phyloP scores from a whole-genome alignment of 2,113 vertebrate species.

The Catharus bicknelli region DNA sequence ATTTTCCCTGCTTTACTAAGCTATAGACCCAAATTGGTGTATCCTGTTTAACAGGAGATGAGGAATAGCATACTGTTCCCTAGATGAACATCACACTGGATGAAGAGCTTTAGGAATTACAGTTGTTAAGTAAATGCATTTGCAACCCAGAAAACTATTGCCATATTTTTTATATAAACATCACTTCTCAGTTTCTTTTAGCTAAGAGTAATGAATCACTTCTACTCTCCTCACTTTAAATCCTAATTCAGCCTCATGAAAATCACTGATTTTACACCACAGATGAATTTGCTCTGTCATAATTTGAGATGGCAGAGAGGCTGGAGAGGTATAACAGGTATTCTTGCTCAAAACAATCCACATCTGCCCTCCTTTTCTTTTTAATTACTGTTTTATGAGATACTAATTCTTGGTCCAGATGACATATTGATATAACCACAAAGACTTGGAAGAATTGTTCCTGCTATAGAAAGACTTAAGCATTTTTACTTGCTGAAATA shows the following conservation, averaged over 20 bases:
- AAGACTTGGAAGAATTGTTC: background rate
- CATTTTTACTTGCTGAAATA: background rate
- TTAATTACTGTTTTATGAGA: background rate
- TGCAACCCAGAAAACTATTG: background rate
- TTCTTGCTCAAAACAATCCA: background rate
- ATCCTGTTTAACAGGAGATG: background rate
- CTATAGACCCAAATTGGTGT: background rate
- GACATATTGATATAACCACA: background rate
- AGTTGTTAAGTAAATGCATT: background rate
- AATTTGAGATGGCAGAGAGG: background rate
- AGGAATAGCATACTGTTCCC: background rate
- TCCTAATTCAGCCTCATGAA: background rate
- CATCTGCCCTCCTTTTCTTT: background rate
- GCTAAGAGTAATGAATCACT: background rate
- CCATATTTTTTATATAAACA: background rate
- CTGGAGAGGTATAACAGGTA: background rate
- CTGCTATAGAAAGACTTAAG: background rate
- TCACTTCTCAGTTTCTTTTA: background rate
- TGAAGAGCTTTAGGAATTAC: background rate
- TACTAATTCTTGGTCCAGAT: background rate
- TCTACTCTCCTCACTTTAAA: background rate
- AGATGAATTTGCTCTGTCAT: background rate
- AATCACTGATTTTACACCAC: background rate
- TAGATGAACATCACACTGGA: background rate
- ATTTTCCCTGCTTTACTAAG: background rate